Conservation (phyloP, 2,888 invertebrate genomes). For the Halocaridina rubra region DNA sequence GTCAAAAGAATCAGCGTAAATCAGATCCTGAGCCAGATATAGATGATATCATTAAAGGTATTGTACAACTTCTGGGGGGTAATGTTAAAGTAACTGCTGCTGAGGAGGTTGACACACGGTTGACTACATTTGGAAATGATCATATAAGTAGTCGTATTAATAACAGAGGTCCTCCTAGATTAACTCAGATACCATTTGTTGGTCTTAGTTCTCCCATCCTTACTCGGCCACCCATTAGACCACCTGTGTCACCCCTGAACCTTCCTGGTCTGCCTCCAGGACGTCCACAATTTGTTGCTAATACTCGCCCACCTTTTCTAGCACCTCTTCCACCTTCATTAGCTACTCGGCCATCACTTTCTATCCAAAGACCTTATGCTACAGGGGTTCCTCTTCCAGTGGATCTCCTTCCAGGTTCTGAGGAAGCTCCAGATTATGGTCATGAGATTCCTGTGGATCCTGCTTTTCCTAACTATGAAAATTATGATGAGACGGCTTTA, state of each 20-base stretch:
- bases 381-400: conserved; percentile 38
- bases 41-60: conserved; percentile 62
- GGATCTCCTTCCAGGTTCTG: conserved; percentile 18
- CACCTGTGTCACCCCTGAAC: conserved; percentile 36
- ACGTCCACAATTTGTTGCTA: conserved; percentile 57
- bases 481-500: neutral
- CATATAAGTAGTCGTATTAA: conserved; percentile 76
- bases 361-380: conserved; percentile 29
- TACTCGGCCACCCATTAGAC: conserved; percentile 33
- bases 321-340: conserved; percentile 58
- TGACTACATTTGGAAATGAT: conserved; percentile 44
- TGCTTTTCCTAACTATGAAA: neutral
- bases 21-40: conserved; percentile 47
- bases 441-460: neutral
- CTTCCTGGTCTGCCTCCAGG: conserved; percentile 5
- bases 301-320: conserved; percentile 61
- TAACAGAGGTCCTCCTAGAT: conserved; percentile 88
- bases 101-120: conserved; percentile 24
- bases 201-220: conserved; percentile 8
- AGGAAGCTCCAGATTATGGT: too few species aligned
- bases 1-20: neutral
- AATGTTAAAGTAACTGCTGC: conserved; percentile 58
- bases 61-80: conserved; percentile 61
- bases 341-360: conserved; percentile 19
- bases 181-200: conserved; percentile 75